Conservation (phyloP, 2,888 invertebrate genomes). For the Eudasyphora cyanicolor region DNA sequence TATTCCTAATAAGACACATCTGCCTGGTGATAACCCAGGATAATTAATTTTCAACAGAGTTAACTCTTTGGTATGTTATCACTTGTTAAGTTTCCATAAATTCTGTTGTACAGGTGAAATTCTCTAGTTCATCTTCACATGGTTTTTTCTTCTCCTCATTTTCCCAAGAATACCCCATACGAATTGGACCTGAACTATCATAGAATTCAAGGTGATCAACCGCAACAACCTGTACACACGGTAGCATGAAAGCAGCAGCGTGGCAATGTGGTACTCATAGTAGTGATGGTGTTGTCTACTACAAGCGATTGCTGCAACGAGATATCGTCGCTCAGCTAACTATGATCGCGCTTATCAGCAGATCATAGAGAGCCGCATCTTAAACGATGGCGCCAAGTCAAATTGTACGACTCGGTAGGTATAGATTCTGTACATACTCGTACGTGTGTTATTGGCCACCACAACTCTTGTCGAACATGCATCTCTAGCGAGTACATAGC, state of each 20-base stretch:
- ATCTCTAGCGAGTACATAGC: not conserved
- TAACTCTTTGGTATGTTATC: not conserved
- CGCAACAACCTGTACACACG: slow-evolving; percentile 50
- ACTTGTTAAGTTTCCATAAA: not conserved
- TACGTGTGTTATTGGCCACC: slow-evolving; percentile 61
- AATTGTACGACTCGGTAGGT: slow-evolving; percentile 73
- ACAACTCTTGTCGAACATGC: slow-evolving; percentile 8
- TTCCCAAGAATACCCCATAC: slow-evolving; percentile 21
- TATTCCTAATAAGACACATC: too few species aligned
- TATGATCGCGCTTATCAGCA: slow-evolving; percentile 74
- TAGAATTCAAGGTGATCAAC: slow-evolving; percentile 56
- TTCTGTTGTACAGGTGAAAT: slow-evolving; percentile 1
- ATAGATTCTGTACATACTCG: slow-evolving; percentile 41
- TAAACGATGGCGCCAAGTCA: slow-evolving; percentile 80
- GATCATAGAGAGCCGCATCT: slow-evolving; percentile 80
- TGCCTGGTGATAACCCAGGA: too few species aligned
- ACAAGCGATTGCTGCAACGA: slow-evolving; percentile 44
- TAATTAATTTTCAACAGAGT: too few species aligned
- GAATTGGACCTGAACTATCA: slow-evolving; percentile 1
- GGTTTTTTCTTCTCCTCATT: not conserved
- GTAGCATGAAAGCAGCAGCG: not conserved
- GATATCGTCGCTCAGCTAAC: slow-evolving; percentile 28
- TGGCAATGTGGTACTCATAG: too few species aligned
- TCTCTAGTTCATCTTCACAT: not conserved
- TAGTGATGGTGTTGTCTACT: slow-evolving; percentile 7